Base-by-base conservation (phyloP, 2,113 vertebrate genomes). In the Epinephelus lanceolatus region DNA sequence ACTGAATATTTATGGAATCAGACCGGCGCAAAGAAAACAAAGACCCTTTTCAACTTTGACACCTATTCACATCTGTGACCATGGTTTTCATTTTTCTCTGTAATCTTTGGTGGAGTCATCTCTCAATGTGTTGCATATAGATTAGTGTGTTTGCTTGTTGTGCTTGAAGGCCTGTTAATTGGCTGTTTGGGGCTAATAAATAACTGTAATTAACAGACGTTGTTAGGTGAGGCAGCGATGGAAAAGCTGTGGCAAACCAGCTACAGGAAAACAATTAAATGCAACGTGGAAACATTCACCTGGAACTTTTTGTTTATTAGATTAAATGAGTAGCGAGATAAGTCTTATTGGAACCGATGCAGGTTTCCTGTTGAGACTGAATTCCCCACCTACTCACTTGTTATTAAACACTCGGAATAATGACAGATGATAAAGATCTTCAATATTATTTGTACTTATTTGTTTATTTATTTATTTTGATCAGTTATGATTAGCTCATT, bases 171-270 rank as follows among this genome's bases (percentile, higher is more conserved):
- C n/a, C 59, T 87, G 87, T 86, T 94, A 86, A 78, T 88, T 86
- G 71, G 49, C 76, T 93, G 86, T 88, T 71, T 71, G 83, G 81
- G 17, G 76, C 87, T 95, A 86, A 92, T 49, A 93, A 95, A 93
- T 81, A 66, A 89, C 84, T 92, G 57, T 92, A 68, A 94, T 95
- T 95, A 91, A 83, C 88, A 81, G 88, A 72, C 90, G 53, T 90
- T 45, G 80, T 86, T 86, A 85, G 83, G 70, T 78, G 75, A 84
- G 79, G 57, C 60, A 55, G 42, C 27, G 66, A 81, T 72, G 33
- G 21, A 82, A 71, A 83, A 69, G 67, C 71, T 53, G 47, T 59
- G 55, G 49, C 51, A 65, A 75, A 80, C 12, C 71, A 67, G 52
- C 56, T 8, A 30, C 6, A 3, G 71, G 45, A 69, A 78, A 85